phyloP scores from a whole-genome alignment of 2,113 vertebrate species.

The Heliornis fulica region DNA sequence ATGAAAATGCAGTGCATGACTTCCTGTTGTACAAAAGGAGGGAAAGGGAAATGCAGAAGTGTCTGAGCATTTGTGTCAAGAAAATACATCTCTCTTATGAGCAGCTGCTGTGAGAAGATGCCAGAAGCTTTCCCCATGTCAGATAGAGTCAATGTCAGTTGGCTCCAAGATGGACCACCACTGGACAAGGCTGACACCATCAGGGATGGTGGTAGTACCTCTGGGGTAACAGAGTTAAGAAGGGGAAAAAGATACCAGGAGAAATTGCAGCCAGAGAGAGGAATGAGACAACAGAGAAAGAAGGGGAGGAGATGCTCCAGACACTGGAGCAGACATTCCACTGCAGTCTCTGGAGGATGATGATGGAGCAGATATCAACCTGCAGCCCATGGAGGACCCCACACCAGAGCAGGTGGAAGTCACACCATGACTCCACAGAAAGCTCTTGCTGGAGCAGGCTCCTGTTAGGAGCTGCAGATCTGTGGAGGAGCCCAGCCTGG shows the following conservation, averaged over 20 bases:
- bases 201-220: accelerated
- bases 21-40: neutral
- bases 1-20: neutral
- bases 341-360: neutral
- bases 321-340: no score
- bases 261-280: neutral
- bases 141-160: no score
- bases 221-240: neutral
- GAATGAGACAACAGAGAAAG: neutral
- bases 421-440: no score
- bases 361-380: neutral
- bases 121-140: neutral
- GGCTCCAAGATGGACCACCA: accelerated
- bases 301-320: accelerated
- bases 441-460: no score
- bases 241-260: no score
- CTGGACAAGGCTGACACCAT: neutral
- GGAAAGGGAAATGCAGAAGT: neutral
- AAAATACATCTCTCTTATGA: neutral
- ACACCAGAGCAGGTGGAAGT: accelerated
- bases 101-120: neutral
- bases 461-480: no score
- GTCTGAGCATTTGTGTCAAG: neutral
- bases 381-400: accelerated
- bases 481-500: accelerated